A percentile compares a stretch with the other conserved stretches of the same genome.
phyloP scores from a whole-genome alignment of 2,888 invertebrate genomes.

The Trissolcus japonicus region DNA sequence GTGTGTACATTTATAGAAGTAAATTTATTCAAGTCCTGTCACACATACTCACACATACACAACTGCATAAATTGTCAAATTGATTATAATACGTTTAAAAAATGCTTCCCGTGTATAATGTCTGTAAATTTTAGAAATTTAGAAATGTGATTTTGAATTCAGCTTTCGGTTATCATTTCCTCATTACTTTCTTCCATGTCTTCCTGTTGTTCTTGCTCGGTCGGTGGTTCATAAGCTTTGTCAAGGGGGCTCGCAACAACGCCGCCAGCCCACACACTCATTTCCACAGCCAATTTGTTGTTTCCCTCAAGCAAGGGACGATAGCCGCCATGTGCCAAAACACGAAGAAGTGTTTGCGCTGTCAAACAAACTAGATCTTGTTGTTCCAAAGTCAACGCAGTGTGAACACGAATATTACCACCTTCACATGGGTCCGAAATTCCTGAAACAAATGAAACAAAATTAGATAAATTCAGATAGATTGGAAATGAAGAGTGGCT shows the following conservation, averaged over 20 bases:
- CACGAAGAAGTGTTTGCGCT: slow-evolving; percentile 93
- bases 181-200: slow-evolving; percentile 83
- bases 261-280: slow-evolving; percentile 95
- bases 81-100: slow-evolving; percentile 16
- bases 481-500: too few species aligned
- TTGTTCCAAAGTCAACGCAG: slow-evolving; percentile 92
- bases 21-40: slow-evolving; percentile 23
- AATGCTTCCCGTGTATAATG: not conserved
- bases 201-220: slow-evolving; percentile 84
- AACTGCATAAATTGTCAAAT: slow-evolving; percentile 32
- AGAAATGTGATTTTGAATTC: slow-evolving; percentile 55
- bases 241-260: slow-evolving; percentile 97
- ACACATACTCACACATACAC: slow-evolving; percentile 14
- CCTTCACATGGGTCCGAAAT: slow-evolving; percentile 97
- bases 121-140: not conserved
- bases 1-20: slow-evolving; percentile 11
- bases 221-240: slow-evolving; percentile 91
- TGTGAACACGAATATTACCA: slow-evolving; percentile 91
- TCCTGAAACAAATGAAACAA: slow-evolving; percentile 66
- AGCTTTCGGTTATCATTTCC: slow-evolving; percentile 80
- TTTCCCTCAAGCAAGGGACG: slow-evolving; percentile 87
- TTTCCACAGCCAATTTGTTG: slow-evolving; percentile 87
- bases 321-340: slow-evolving; percentile 94
- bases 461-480: too few species aligned
- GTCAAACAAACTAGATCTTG: slow-evolving; percentile 96